Evolutionary conservation across 2,888 invertebrate genomes (phyloP).

Genomic region (Caprella mutica): DNA sequence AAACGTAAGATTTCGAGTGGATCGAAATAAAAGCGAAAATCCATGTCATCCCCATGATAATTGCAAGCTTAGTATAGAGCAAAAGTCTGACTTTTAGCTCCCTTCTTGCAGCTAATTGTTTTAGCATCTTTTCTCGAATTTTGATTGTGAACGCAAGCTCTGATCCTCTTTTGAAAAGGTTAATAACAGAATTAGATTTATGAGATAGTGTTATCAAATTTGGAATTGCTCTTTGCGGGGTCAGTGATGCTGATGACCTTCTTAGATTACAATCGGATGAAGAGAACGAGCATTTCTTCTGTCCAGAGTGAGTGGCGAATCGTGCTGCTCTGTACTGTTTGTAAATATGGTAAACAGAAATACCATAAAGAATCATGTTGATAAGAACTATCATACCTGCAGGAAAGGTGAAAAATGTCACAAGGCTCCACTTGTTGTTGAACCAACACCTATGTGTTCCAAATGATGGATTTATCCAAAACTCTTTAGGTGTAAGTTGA

Average conservation of each 20-base stretch:
- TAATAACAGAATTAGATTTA: too few species aligned
- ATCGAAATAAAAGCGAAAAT: slow-evolving; percentile 40
- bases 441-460: slow-evolving; percentile 41
- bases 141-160: slow-evolving; percentile 11
- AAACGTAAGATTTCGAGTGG: slow-evolving; percentile 35
- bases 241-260: neutral
- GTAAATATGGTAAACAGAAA: slow-evolving; percentile 37
- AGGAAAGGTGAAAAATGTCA: slow-evolving; percentile 42
- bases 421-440: slow-evolving; percentile 38
- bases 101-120: slow-evolving; percentile 12
- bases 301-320: slow-evolving; percentile 19
- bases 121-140: slow-evolving; percentile 19
- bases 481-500: slow-evolving; percentile 9
- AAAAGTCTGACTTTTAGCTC: slow-evolving; percentile 35
- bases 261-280: neutral
- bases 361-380: slow-evolving; percentile 40
- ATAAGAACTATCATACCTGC: slow-evolving; percentile 39
- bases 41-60: slow-evolving; percentile 45
- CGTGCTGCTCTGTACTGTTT: slow-evolving; percentile 21
- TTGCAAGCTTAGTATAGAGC: slow-evolving; percentile 40
- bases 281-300: neutral
- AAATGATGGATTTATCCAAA: slow-evolving; percentile 18
- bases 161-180: slow-evolving; percentile 3
- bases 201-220: too few species aligned
- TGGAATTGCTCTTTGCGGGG: neutral